Base-by-base conservation (phyloP, 2,113 vertebrate species). In the Climacteris rufus region DNA sequence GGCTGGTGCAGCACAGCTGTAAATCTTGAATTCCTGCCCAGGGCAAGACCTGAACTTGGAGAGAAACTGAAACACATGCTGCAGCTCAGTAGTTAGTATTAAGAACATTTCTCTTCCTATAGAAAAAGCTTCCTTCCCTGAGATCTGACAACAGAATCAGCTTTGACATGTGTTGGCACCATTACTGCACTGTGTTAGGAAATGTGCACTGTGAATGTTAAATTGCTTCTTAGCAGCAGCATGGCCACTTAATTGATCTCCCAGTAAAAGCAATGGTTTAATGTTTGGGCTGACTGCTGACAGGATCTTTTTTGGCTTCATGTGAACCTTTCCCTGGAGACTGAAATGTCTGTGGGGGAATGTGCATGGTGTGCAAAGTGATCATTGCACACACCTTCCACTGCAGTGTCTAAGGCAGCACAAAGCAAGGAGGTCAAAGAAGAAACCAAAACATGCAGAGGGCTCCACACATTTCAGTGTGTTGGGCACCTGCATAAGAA, bases 11-110 rank as follows among this genome's bases (percentile, higher is more conserved):
- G 59, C 68, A 78, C 87, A 91, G 83, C 87, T 89, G 90, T 76
- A 84, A 86, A 57, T 83, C 76, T 88, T 93, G 93, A 93, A 88
- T 95, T 80, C 28, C 3, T 92, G 92, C 83, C 85, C 60, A 77
- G 74, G 64, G 44, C 0, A 0, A 86, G 90, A 78, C 82, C 90
- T 60, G 60, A 90, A 74, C 86, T 92, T 92, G 85, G 82, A 83
- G 89, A 75, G 69, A 74, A 65, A 59, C 75, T 66, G 59, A 88
- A 95, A 76, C 83, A 81, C 81, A 60, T 93, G 83, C 83, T 86
- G 76, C 49, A 56, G 30, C 49, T 95, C 71, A 70, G 64, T 88
- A 35, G 74, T 95, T 88, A 42, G 80, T 57, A 40, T 40, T 66
- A 78, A 83, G 86, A 92, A 54, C 50, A 31, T 88, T 45, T 20